Evolutionary conservation across 2,888 invertebrate species (phyloP), one percentile per base, ranked within the genome.

Genomic region (Allolobophora icterica): DNA sequence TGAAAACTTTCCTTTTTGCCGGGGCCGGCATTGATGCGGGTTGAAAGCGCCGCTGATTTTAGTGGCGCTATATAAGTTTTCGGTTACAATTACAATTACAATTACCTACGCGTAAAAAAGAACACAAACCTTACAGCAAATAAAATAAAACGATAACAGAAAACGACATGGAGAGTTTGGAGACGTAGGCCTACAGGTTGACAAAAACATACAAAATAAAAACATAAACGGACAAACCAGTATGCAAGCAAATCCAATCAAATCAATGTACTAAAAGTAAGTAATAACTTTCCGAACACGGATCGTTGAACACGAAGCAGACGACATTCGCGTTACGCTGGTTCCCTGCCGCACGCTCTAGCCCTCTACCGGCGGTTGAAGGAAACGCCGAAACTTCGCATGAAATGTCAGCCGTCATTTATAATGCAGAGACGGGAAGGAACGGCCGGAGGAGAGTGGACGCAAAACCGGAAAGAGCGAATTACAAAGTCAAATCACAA

Each of bases 221-320:
- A 71, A 71, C 30, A 30, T 8, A 71, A 71, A 11, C 71, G 71
- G 71, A 71, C 71, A 71, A n/a, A 71, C 71, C 30, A 71, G 71
- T 71, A 71, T 8, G 71, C n/a, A 71, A n/a, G 11, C 30, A 71
- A 8, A 71, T n/a, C 71, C 71, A 71, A 71, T 71, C 71, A 71
- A 71, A 71, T 71, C 71, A 71, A 71, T 71, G n/a, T 71, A 71
- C n/a, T 71, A 71, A 71, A n/a, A n/a, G 71, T 71, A 71, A 71
- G 71, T 71, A 71, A 71, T 71, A 71, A 71, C n/a, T 71, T 71
- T n/a, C 30, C 71, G n/a, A 71, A 13, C 71, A n/a, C 71, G 71
- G 71, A 8, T 71, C 30, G n/a, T 13, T 71, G 71, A 71, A 71
- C 71, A 71, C 71, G 71, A 71, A 71, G 71, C 71, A 71, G 71